A percentile compares a stretch with the other conserved stretches of the same genome.
phyloP scores from a whole-genome alignment of 2,113 vertebrate genomes.

The Dromaius novaehollandiae region DNA sequence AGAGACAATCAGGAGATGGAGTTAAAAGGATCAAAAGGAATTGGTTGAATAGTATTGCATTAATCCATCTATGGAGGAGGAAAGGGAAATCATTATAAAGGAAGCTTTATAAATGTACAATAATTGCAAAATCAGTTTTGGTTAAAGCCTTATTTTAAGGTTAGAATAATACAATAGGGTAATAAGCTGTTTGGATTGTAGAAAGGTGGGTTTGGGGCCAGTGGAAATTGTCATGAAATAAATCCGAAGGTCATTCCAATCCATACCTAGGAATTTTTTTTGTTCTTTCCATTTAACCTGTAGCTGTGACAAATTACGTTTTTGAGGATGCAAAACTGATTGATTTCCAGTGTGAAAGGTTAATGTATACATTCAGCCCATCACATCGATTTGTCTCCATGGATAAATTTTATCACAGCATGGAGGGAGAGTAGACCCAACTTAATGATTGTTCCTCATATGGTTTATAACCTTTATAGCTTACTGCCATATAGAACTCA shows the following conservation, averaged over 20 bases:
- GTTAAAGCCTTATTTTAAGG: neutral
- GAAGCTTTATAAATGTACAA: neutral
- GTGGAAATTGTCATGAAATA: neutral
- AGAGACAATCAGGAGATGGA: conserved; percentile 1
- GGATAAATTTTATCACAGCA: neutral
- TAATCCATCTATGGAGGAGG: neutral
- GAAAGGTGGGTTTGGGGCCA: neutral
- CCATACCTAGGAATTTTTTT: neutral
- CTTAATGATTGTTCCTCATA: neutral
- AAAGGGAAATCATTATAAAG: neutral
- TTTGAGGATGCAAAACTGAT: neutral
- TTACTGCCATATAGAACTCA: neutral
- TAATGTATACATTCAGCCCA: neutral
- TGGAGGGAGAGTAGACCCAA: neutral
- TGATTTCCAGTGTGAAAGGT: neutral
- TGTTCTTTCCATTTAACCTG: neutral
- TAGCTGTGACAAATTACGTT: neutral
- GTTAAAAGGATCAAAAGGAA: conserved; percentile 24
- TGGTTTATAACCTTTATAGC: conserved; percentile 6
- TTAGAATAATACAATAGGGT: neutral
- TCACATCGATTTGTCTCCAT: neutral
- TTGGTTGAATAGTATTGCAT: neutral
- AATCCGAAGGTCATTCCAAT: neutral
- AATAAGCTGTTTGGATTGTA: neutral
- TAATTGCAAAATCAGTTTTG: neutral